A percentile compares a stretch with the other conserved stretches of the same genome.
Conservation (phyloP, 2,797 vertebrate genomes). For the Aplochiton taeniatus region DNA sequence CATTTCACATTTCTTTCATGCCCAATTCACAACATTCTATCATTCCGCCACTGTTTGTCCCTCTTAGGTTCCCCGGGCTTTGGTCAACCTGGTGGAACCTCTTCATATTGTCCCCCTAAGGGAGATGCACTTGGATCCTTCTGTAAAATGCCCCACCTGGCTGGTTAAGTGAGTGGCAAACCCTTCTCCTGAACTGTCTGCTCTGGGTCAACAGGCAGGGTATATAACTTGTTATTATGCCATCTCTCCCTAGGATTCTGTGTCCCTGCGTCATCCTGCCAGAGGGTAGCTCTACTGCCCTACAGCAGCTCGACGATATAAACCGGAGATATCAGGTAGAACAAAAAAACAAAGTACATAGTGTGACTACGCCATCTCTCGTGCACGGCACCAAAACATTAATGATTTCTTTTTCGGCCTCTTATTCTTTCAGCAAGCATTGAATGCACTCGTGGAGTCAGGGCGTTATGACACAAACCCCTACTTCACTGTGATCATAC, state of each 20-base stretch:
- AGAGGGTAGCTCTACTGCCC: slow-evolving; percentile 70
- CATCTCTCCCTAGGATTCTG: slow-evolving; percentile 66
- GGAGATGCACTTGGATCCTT: slow-evolving; percentile 68
- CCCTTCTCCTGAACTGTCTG: background rate
- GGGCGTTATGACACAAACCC: slow-evolving; percentile 81
- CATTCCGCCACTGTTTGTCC: slow-evolving; percentile 12
- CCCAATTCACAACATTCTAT: too few relatives aligned
- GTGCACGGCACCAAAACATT: background rate
- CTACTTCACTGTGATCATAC: slow-evolving; percentile 88
- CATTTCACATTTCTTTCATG: too few relatives aligned
- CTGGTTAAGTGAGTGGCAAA: slow-evolving; percentile 65
- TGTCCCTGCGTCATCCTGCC: slow-evolving; percentile 83
- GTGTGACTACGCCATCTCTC: too few relatives aligned
- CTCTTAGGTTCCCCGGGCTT: slow-evolving; percentile 82
- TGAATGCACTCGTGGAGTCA: slow-evolving; percentile 78
- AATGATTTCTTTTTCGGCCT: background rate
- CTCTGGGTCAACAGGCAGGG: background rate
- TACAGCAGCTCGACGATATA: slow-evolving; percentile 66
- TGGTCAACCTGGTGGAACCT: slow-evolving; percentile 86
- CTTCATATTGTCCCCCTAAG: slow-evolving; percentile 74
- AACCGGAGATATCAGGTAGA: slow-evolving; percentile 82
- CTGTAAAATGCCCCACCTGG: slow-evolving; percentile 78
- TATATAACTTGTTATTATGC: slow-evolving; percentile 10
- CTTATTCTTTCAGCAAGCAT: slow-evolving; percentile 64
- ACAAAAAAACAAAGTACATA: slow-evolving; percentile 5